Evolutionary conservation across 2,797 vertebrate species (phyloP).

Genomic region (Knipowitschia caucasica): DNA sequence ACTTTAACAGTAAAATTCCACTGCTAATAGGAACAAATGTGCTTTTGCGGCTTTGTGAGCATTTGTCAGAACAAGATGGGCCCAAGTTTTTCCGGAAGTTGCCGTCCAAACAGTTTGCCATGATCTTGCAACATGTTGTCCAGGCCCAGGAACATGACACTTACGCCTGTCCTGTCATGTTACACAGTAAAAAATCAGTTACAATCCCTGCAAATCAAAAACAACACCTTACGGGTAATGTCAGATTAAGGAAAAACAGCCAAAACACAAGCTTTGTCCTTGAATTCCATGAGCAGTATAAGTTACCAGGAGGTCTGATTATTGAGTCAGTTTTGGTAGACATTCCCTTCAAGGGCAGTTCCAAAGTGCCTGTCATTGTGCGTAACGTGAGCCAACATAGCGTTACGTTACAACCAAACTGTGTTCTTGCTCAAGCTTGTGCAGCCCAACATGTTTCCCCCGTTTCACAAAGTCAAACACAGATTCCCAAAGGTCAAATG

Average conservation of each 20-base stretch:
- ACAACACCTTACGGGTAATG: conserved; percentile 6
- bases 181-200: neutral
- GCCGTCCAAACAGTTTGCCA: neutral
- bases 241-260: neutral
- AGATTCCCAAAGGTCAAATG: neutral
- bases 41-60: conserved; percentile 1
- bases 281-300: neutral
- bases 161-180: neutral
- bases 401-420: conserved; percentile 10
- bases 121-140: neutral
- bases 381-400: neutral
- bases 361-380: conserved; percentile 15
- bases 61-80: neutral
- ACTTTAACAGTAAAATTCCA: conserved; percentile 13
- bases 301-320: conserved; percentile 2
- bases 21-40: conserved; percentile 11
- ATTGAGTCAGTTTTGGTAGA: conserved; percentile 11
- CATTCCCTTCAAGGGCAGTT: conserved; percentile 1
- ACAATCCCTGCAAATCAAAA: neutral
- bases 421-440: conserved; percentile 13
- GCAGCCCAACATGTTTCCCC: conserved; percentile 6
- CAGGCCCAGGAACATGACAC: neutral
- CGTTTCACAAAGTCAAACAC: neutral
- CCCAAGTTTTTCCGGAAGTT: neutral
- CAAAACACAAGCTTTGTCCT: conserved; percentile 4